A percentile compares a stretch with the other conserved stretches of the same genome.
phyloP scores from a whole-genome alignment of 2,888 invertebrate species.

The Caenorhabditis imperialis region DNA sequence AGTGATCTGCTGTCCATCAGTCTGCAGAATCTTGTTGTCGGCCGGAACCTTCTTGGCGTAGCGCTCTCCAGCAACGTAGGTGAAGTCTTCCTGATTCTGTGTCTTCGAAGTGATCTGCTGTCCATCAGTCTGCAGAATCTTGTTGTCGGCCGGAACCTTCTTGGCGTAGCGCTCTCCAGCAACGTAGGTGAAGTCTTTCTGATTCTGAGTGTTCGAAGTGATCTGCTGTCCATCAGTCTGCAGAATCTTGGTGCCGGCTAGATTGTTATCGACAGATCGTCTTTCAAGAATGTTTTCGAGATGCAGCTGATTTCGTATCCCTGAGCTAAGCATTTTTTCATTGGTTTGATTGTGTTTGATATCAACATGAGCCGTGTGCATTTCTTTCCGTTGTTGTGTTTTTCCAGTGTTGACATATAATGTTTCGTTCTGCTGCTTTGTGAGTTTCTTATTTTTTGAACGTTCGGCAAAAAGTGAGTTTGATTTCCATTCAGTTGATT shows the following conservation, averaged over 20 bases:
- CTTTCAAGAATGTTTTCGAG: slow-evolving; percentile 3
- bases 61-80: slow-evolving; percentile 11
- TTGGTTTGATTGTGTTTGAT: too few species aligned
- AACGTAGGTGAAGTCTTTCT: slow-evolving; percentile 2
- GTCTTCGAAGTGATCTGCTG: too few species aligned
- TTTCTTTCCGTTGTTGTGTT: too few species aligned
- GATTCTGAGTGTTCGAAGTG: slow-evolving; percentile 1
- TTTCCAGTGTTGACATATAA: too few species aligned
- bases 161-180: slow-evolving; percentile 17
- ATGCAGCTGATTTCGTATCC: background rate
- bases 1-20: too few species aligned
- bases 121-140: too few species aligned
- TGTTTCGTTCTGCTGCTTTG: too few species aligned
- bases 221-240: slow-evolving; percentile 12
- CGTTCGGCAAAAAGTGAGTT: too few species aligned
- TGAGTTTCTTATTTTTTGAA: too few species aligned
- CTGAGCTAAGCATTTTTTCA: too few species aligned
- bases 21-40: slow-evolving; percentile 7
- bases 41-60: slow-evolving; percentile 11
- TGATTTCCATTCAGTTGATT: too few species aligned
- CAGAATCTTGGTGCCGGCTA: slow-evolving; percentile 14
- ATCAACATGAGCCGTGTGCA: too few species aligned
- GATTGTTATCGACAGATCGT: slow-evolving; percentile 6
- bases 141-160: slow-evolving; percentile 10
- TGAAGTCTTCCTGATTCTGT: slow-evolving; percentile 27